A percentile compares a stretch with the other conserved stretches of the same genome.
These are phyloP conservation scores for Folsomia manolachei DNA, from an alignment of 2,888 invertebrate species.

Conservation along the genomic window DNA sequence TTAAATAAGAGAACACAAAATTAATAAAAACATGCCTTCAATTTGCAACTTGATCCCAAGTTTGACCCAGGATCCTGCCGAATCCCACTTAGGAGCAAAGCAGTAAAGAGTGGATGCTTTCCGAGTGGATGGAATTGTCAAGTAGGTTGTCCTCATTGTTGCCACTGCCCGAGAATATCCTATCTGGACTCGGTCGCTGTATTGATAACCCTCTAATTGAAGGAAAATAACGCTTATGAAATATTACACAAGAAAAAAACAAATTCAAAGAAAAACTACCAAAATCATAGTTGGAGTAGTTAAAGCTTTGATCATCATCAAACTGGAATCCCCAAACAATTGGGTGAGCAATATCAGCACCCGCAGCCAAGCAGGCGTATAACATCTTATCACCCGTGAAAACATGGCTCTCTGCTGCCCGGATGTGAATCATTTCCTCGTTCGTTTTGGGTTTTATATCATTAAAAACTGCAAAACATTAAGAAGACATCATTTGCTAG, in stretches of 20 bases:
- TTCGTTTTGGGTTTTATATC: neutral
- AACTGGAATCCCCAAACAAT: slow-evolving; percentile 10
- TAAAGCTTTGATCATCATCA: neutral
- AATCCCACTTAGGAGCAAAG: neutral
- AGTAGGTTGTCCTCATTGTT: neutral
- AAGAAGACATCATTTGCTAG: too few relatives aligned
- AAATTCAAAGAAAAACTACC: too few relatives aligned
- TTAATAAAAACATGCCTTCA: too few relatives aligned
- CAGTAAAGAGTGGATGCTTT: neutral
- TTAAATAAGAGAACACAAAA: too few relatives aligned
- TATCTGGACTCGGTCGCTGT: neutral
- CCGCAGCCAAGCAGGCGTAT: neutral
- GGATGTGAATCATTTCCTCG: neutral
- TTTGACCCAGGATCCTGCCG: neutral
- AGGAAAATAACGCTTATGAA: too few relatives aligned
- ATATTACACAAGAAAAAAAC: too few relatives aligned
- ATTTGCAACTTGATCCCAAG: neutral
- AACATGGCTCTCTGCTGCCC: neutral
- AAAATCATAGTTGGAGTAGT: neutral
- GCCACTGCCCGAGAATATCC: neutral
- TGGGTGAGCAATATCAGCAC: neutral
- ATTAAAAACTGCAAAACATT: neutral
- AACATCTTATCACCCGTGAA: slow-evolving; percentile 5
- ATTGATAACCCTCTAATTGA: neutral
- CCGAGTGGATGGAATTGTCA: neutral